Percentiles rank a stretch among this genome's conserved stretches.
phyloP scores from a whole-genome alignment of 1,140 invertebrate species.

The Solenopsis fugax region DNA sequence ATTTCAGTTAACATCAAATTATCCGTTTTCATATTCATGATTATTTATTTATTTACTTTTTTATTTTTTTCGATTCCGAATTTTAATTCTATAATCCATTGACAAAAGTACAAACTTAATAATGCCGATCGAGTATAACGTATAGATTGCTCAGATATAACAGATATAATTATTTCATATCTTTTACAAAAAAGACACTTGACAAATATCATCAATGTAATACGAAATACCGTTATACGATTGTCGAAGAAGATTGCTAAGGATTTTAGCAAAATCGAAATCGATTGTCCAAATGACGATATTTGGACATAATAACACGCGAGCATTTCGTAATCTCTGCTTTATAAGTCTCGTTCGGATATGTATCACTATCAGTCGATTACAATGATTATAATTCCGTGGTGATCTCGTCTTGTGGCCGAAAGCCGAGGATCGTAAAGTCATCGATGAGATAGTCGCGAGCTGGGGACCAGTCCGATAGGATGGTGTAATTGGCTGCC shows the following conservation, averaged over 20 bases:
- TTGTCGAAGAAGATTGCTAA: slow-evolving; percentile 10
- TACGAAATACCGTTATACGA: not conserved
- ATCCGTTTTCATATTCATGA: no score
- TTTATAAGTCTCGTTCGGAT: slow-evolving; percentile 42
- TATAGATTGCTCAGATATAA: not conserved
- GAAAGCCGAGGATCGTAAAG: slow-evolving; percentile 91
- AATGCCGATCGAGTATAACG: not conserved
- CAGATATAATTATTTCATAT: not conserved
- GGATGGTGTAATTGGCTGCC: slow-evolving; percentile 84
- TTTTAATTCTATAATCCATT: not conserved
- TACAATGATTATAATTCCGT: slow-evolving; percentile 89
- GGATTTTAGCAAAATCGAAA: not conserved
- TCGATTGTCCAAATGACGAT: slow-evolving; percentile 1
- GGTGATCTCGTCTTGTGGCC: slow-evolving; percentile 93
- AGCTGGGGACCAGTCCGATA: slow-evolving; percentile 89
- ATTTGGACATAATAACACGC: not conserved
- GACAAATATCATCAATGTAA: slow-evolving; percentile 3
- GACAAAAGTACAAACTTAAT: not conserved
- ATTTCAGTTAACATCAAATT: no score
- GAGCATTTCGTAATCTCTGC: not conserved
- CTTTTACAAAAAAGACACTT: not conserved
- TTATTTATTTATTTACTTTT: no score
- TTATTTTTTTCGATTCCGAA: not conserved
- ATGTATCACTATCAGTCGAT: slow-evolving; percentile 33
- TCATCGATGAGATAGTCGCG: slow-evolving; percentile 91